phyloP scores from a whole-genome alignment of 2,113 vertebrate genomes.

The Bungarus multicinctus region DNA sequence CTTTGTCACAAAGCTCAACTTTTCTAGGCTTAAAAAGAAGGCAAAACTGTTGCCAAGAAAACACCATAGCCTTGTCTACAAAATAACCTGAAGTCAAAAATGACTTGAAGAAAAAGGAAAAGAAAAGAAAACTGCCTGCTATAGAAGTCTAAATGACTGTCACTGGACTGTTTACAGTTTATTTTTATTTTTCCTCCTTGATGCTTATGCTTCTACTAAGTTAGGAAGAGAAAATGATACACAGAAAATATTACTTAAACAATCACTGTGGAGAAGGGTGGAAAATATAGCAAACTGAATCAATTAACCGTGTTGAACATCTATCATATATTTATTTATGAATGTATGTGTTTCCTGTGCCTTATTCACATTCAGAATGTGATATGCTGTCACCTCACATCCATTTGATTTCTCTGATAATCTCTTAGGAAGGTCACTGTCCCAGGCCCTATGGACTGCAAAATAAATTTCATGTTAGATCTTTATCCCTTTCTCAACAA shows the following conservation, averaged over 20 bases:
- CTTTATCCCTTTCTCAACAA: neutral
- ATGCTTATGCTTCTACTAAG: neutral
- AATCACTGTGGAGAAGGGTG: neutral
- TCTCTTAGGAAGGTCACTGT: neutral
- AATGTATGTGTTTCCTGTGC: neutral
- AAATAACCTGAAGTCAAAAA: neutral
- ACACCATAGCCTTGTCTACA: neutral
- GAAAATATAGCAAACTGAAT: neutral
- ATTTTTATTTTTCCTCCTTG: neutral
- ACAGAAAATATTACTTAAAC: neutral
- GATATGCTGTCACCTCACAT: neutral
- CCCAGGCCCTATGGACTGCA: neutral
- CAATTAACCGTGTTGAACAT: neutral
- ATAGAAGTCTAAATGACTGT: neutral
- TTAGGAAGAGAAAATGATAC: neutral
- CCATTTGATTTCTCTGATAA: constrained; percentile 7
- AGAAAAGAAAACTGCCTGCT: neutral
- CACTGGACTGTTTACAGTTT: neutral
- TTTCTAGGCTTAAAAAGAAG: neutral
- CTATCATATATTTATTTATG: neutral
- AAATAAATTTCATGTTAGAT: constrained; percentile 11
- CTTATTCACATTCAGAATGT: neutral
- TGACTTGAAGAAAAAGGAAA: neutral
- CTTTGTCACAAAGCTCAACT: neutral
- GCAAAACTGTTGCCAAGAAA: neutral